A percentile compares a stretch with the other conserved stretches of the same genome.
phyloP scores from a whole-genome alignment of 2,797 vertebrate genomes.

The Benthosema pterotum region DNA sequence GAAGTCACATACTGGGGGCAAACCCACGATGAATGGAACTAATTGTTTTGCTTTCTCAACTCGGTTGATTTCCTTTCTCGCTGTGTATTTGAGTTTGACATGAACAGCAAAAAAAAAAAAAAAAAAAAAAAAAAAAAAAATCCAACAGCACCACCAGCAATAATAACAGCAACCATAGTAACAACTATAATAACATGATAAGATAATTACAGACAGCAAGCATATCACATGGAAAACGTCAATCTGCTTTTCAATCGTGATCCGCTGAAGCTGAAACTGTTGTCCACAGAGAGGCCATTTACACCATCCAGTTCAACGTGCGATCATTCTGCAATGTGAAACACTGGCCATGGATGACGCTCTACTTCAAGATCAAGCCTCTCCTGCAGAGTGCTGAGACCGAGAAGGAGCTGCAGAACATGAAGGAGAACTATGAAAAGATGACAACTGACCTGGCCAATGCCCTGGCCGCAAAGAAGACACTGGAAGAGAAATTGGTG shows the following conservation, averaged over 20 bases:
- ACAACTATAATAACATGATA: too few relatives aligned
- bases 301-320: slow-evolving; percentile 82
- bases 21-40: too few relatives aligned
- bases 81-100: too few relatives aligned
- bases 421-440: slow-evolving; percentile 91
- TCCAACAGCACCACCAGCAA: too few relatives aligned
- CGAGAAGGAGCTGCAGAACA: slow-evolving; percentile 89
- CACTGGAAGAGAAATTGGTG: slow-evolving; percentile 91
- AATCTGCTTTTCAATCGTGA: neutral
- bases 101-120: too few relatives aligned
- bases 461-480: slow-evolving; percentile 86
- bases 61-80: too few relatives aligned
- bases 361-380: slow-evolving; percentile 93
- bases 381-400: slow-evolving; percentile 89
- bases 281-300: slow-evolving; percentile 54
- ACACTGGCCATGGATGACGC: slow-evolving; percentile 95
- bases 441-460: slow-evolving; percentile 85
- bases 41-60: too few relatives aligned
- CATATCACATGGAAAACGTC: too few relatives aligned
- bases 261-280: neutral
- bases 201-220: too few relatives aligned
- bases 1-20: too few relatives aligned
- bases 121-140: too few relatives aligned
- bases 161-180: too few relatives aligned
- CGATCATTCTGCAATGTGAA: slow-evolving; percentile 94